These are phyloP conservation scores for Crypturellus tataupa DNA, from an alignment of 2,797 vertebrate species.

Conservation along the genomic window DNA sequence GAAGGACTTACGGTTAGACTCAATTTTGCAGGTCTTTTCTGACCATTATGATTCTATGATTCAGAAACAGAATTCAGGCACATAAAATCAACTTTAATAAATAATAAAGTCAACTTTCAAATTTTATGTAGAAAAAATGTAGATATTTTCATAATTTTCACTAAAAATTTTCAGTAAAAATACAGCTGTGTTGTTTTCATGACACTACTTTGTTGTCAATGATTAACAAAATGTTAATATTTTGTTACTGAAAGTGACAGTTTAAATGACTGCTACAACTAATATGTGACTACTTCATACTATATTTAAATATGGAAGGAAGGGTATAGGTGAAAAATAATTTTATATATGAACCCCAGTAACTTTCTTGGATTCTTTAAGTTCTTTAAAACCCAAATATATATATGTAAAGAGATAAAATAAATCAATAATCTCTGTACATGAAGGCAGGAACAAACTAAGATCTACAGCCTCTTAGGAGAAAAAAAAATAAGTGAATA, in stretches of 20 bases:
- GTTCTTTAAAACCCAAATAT: background rate
- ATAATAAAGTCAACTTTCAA: background rate
- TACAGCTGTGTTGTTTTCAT: background rate
- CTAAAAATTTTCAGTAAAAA: background rate
- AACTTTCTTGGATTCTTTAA: conserved; percentile 49
- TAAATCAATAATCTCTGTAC: conserved; percentile 19
- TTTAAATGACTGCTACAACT: conserved; percentile 24
- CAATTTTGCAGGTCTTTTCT: too few relatives aligned
- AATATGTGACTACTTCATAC: background rate
- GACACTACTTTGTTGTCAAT: background rate
- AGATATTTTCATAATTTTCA: background rate
- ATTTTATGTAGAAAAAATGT: background rate
- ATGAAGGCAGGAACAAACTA: conserved; percentile 37
- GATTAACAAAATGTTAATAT: conserved; percentile 15
- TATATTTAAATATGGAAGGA: conserved; percentile 41
- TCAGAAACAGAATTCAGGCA: background rate
- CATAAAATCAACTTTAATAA: too few relatives aligned
- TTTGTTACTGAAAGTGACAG: conserved; percentile 42
- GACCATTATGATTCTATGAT: background rate
- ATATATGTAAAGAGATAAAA: conserved; percentile 35
- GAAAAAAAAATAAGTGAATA: conserved; percentile 44
- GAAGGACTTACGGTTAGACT: too few relatives aligned
- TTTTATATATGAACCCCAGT: background rate
- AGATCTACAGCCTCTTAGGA: conserved; percentile 37
- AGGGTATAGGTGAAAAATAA: conserved; percentile 32